Evolutionary conservation across 2,888 invertebrate species (phyloP).

Genomic region (Neocrepidodera transversa): DNA sequence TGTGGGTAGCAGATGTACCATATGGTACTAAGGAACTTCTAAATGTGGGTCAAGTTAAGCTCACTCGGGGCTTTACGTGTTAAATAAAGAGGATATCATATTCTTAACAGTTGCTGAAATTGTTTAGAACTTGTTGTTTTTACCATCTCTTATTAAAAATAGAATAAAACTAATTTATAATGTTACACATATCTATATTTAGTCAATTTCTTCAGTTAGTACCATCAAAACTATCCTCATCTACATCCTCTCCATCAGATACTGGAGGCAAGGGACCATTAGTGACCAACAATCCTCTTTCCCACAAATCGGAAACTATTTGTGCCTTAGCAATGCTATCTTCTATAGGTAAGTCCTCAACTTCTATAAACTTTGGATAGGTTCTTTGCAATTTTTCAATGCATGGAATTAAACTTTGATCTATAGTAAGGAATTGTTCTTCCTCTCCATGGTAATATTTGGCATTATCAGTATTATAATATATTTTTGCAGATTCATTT

Average conservation of each 20-base stretch:
- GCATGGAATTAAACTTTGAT: constrained; percentile 70
- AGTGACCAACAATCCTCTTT: constrained; percentile 80
- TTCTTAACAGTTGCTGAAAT: too few relatives aligned
- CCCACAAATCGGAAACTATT: constrained; percentile 80
- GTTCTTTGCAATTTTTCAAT: constrained; percentile 73
- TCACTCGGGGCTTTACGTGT: too few relatives aligned
- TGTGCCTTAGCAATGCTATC: constrained; percentile 71
- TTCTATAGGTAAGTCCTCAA: constrained; percentile 74
- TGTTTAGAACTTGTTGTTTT: too few relatives aligned
- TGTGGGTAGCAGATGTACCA: too few relatives aligned
- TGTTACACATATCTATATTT: not conserved
- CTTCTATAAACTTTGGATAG: constrained; percentile 80
- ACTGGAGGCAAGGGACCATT: constrained; percentile 56
- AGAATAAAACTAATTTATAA: too few relatives aligned
- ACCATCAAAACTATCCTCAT: constrained; percentile 13
- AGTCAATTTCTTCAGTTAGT: not conserved
- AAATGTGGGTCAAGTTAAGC: too few relatives aligned
- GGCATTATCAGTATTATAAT: constrained; percentile 86
- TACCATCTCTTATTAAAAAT: too few relatives aligned
- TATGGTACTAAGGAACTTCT: too few relatives aligned
- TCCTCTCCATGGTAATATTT: constrained; percentile 85
- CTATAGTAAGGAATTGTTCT: constrained; percentile 77
- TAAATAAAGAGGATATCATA: too few relatives aligned
- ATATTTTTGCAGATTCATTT: constrained; percentile 69
- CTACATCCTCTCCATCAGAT: constrained; percentile 35